Evolutionary conservation across 30 jellyfish, hydroid and myxozoan species (phyloP).

Genomic region (Hydra vulgaris): DNA sequence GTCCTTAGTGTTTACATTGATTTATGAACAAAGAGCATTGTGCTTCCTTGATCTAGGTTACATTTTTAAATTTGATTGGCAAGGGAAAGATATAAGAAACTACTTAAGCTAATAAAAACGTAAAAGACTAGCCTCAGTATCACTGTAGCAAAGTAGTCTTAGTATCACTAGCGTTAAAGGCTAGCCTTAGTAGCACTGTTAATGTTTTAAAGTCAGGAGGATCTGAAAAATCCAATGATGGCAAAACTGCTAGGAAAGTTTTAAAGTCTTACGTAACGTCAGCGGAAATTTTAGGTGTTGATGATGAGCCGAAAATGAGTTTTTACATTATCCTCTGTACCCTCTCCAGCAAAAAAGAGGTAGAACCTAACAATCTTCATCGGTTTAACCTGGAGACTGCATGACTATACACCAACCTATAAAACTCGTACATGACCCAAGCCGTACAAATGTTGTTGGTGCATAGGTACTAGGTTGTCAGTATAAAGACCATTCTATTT

Average conservation of each 20-base stretch:
- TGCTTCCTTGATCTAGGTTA: background rate
- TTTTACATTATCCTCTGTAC: background rate
- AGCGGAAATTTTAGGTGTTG: background rate
- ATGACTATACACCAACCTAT: background rate
- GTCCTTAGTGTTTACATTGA: too few species aligned
- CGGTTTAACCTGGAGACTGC: background rate
- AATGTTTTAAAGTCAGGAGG: background rate
- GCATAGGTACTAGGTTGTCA: background rate
- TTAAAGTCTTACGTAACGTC: background rate
- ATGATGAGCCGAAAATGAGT: background rate
- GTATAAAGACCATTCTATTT: background rate
- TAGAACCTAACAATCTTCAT: background rate
- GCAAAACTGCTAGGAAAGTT: background rate
- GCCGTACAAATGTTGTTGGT: background rate
- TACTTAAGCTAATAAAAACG: too few species aligned
- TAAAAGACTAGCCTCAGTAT: too few species aligned
- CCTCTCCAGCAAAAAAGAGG: background rate
- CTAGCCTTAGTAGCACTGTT: background rate
- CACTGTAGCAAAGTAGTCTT: too few species aligned
- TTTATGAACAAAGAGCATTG: background rate
- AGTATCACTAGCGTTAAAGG: background rate
- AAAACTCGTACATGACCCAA: background rate
- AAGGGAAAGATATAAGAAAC: background rate
- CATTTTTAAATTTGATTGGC: background rate
- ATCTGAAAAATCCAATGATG: background rate